These are phyloP conservation scores for Euura saliciscinereae DNA, from an alignment of 1,140 invertebrate species.

Conservation along the genomic window DNA sequence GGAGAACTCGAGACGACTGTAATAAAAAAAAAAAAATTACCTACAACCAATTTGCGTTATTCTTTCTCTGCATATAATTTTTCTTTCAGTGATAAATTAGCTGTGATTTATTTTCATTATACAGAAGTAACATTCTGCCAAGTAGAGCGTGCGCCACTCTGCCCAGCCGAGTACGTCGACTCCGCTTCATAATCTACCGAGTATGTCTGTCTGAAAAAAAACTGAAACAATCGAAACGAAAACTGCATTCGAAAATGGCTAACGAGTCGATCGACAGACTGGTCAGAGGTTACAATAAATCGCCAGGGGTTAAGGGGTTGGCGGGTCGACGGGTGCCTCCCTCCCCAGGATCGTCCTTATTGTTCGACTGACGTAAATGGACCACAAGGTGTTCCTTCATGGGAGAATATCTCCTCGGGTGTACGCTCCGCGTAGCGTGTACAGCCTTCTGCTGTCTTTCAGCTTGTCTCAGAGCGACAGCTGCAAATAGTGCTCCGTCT, in stretches of 20 bases:
- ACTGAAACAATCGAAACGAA: no score
- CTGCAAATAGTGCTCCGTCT: slow-evolving; percentile 6
- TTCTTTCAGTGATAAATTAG: background rate
- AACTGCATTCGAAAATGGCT: no score
- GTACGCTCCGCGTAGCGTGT: background rate
- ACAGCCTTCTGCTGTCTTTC: slow-evolving; percentile 4
- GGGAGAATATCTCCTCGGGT: background rate
- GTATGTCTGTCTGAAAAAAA: no score
- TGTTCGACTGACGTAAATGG: background rate
- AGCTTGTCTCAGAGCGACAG: slow-evolving; percentile 1
- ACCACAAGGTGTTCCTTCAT: background rate
- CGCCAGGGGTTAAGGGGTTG: no score
- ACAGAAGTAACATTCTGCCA: background rate
- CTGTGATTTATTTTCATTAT: slow-evolving; percentile 5
- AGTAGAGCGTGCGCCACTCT: background rate
- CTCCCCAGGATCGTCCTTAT: background rate
- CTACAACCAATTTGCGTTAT: background rate
- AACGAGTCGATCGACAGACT: no score
- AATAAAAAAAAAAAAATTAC: background rate
- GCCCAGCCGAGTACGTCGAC: background rate
- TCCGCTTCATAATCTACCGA: no score
- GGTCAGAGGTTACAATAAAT: no score
- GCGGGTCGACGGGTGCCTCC: no score
- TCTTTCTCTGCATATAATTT: background rate
- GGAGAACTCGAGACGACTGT: no score